These are phyloP conservation scores for Lasioglossum oenotherae DNA, from an alignment of 2,888 invertebrate genomes.

Conservation along the genomic window DNA sequence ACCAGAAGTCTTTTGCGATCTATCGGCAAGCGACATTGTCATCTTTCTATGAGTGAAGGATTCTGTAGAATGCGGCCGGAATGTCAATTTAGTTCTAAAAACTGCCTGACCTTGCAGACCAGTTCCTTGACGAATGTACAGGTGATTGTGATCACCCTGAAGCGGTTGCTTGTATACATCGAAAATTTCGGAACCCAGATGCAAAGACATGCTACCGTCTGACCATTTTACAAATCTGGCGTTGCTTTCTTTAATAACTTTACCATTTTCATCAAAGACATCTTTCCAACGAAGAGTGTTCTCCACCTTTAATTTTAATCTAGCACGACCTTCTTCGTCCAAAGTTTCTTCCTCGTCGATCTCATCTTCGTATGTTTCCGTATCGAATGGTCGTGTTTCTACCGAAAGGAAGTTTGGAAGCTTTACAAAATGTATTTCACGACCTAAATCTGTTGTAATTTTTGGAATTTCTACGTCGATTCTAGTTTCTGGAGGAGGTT, in stretches of 20 bases:
- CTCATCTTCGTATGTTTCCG: conserved; percentile 98
- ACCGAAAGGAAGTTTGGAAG: conserved; percentile 99
- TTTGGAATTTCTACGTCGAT: conserved; percentile 99
- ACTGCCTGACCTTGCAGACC: conserved; percentile 99
- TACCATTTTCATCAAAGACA: conserved; percentile 92
- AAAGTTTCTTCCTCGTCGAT: conserved; percentile 99
- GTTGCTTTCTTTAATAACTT: conserved; percentile 95
- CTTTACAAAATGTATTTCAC: conserved; percentile 97
- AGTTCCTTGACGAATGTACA: conserved; percentile 98
- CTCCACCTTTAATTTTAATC: conserved; percentile 96
- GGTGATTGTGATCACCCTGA: conserved; percentile 98
- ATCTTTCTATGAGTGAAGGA: conserved; percentile 99
- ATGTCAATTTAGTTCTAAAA: conserved; percentile 97
- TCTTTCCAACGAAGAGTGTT: conserved; percentile 99
- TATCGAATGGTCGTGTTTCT: conserved; percentile 98
- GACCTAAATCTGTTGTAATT: conserved; percentile 96
- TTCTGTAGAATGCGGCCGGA: conserved; percentile 99
- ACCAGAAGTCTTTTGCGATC: conserved; percentile 96
- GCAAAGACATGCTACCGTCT: conserved; percentile 98
- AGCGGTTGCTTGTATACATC: conserved; percentile 98
- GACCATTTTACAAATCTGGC: conserved; percentile 98
- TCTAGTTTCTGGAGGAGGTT: conserved; percentile 95
- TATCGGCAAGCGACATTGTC: conserved; percentile 98
- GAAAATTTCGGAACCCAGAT: conserved; percentile 98
- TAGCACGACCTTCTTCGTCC: conserved; percentile 98